phyloP scores from a whole-genome alignment of 1,140 invertebrate species.

The Drosophila varians region DNA sequence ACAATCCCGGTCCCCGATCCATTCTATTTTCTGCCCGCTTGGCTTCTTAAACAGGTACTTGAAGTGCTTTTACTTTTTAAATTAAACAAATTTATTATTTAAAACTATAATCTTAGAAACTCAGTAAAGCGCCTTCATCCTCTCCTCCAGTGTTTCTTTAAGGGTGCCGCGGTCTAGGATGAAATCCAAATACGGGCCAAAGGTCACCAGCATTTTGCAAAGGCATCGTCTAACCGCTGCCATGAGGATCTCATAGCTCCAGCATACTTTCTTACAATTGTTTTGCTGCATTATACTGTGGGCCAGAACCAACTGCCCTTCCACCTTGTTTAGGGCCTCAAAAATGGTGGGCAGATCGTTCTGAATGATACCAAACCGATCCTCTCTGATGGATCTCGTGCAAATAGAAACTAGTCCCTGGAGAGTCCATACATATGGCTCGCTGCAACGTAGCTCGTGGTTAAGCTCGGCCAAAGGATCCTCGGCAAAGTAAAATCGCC shows the following conservation, averaged over 20 bases:
- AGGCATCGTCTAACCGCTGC: slow-evolving; percentile 10
- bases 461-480: slow-evolving; percentile 12
- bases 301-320: not conserved
- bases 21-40: not conserved
- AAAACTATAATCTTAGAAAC: too few relatives aligned
- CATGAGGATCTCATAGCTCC: slow-evolving; percentile 2
- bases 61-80: too few relatives aligned
- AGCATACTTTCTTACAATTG: not conserved
- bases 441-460: not conserved
- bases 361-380: not conserved
- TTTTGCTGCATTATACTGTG: not conserved
- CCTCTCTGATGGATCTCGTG: slow-evolving; percentile 22
- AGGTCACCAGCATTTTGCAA: slow-evolving; percentile 22
- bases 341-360: slow-evolving; percentile 15
- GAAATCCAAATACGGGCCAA: not conserved
- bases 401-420: slow-evolving; percentile 42
- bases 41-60: too few relatives aligned
- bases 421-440: slow-evolving; percentile 29
- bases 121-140: not conserved
- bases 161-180: not conserved
- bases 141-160: not conserved
- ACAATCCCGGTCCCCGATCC: not conserved
- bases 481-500: not conserved
- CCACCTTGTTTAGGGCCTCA: slow-evolving; percentile 8
- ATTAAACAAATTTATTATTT: too few relatives aligned